Conservation (phyloP, 2,797 vertebrate genomes). For the Lepilemur ruficaudatus region DNA sequence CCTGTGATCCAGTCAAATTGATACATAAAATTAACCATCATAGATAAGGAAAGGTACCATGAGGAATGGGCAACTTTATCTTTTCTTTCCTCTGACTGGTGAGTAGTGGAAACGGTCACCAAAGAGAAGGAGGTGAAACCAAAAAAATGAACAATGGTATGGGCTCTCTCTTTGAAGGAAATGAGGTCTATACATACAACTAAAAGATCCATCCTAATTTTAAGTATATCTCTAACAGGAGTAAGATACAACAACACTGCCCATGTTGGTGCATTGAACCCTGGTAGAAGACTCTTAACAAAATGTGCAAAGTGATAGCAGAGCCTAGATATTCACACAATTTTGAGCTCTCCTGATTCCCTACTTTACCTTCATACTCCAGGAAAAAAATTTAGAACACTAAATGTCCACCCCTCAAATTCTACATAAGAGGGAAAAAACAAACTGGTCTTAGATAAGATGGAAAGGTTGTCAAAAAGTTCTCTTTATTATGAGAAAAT, state of each 20-base stretch:
- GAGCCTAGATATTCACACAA: not conserved
- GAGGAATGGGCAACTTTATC: not conserved
- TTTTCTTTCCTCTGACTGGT: not conserved
- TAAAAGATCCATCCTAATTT: not conserved
- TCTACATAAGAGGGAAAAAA: not conserved
- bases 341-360: not conserved
- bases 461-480: not conserved
- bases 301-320: not conserved
- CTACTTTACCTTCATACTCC: not conserved
- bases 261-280: not conserved
- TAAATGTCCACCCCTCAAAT: not conserved
- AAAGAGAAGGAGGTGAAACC: not conserved
- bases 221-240: not conserved
- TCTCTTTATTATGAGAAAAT: not conserved
- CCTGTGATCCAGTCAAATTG: not conserved
- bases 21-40: not conserved
- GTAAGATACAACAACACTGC: not conserved
- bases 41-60: not conserved
- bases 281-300: not conserved
- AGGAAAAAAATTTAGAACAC: not conserved
- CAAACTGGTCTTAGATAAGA: not conserved
- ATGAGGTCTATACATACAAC: not conserved
- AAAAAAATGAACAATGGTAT: not conserved
- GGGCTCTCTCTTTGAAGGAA: not conserved
- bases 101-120: not conserved